Evolutionary conservation across 2,888 invertebrate species (phyloP), one percentile per base, ranked within the genome.

Genomic region (Xestia rhomboidea): DNA sequence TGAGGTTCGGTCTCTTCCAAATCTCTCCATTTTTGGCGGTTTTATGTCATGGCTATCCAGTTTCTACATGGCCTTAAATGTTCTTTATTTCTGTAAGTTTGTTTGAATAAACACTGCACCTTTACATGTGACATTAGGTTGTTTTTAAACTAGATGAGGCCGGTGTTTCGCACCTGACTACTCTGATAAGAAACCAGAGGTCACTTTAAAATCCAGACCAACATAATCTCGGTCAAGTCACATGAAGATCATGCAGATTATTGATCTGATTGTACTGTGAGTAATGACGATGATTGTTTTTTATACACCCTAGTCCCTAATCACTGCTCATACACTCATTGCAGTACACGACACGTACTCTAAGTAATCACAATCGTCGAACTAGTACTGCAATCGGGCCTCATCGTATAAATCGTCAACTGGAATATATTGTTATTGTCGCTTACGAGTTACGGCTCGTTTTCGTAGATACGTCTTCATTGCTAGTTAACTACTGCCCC

Each of bases 351-450:
- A 57, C 18, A 3, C 24, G 27, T 70, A 70, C n/a, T 62, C 68
- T 63, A 74, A 79, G 38, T 79, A 75, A 82, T 82, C 51, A 72
- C 46, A 64, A 64, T 64, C n/a, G 18, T 64, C 18, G 51, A 68
- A 78, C 44, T 68, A n/a, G n/a, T n/a, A 75, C 49, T 79, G 67
- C 69, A 75, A 72, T 60, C 15, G 54, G 24, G n/a, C 11, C 64
- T 34, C 57, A 78, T 78, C 70, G 68, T 34, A 76, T 82, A 75
- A 75, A 82, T 82, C 71, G 71, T 66, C 68, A 69, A 68, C 27
- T 27, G 34, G 30, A 82, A 82, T 79, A 79, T 82, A 82, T 78
- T 79, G 82, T 79, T 82, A 82, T 72, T 79, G 82, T 79, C 75
- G 68, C 46, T 75, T 34, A 75, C 75, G 41, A 82, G 63, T 79